Evolutionary conservation across 2,888 invertebrate genomes (phyloP), one percentile per base, ranked within the genome.

Genomic region (Cancer borealis): DNA sequence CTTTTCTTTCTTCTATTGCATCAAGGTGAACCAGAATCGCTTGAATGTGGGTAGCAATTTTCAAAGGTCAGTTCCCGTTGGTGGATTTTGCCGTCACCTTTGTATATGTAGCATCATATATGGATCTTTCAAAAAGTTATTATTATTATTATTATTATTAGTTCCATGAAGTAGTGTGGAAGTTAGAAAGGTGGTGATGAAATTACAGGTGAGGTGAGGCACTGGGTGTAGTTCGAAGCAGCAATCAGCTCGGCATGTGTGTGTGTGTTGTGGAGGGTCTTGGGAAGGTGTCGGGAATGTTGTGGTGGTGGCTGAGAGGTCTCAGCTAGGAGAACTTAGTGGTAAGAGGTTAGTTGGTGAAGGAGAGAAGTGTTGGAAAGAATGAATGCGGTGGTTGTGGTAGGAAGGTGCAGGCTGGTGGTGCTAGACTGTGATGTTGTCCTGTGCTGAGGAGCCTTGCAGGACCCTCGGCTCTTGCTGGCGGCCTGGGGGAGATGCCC

Each of bases 371-470:
- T 84, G 14, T 84, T 84, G 84, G 84, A 39, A 54, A 88, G 45
- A 45, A 92, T 88, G 79, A 87, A 87, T n/a, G 54, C 54, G 46
- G 45, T 88, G 39, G 92, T 54, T 87, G 92, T 60, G 39, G 45
- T 54, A 60, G 49, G 60, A 92, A 54, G 87, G 88, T 92, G 87
- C 92, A 92, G 88, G 92, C 92, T 92, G 88, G 88, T 92, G 49
- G 87, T 73, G 87, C 66, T n/a, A 54, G 92, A 92, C 92, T 92
- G 87, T 92, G 92, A 92, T 92, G 87, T 54, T 54, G 92, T 92
- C 87, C 87, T 54, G 54, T 49, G 87, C 54, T 84, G 47, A 87
- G 87, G 92, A 84, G 92, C 39, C 39, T n/a, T 49, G 84, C 21
- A 45, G 8, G 92, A 92, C 79, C 92, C 87, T 92, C 49, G 8